Percentiles rank a stretch among this genome's conserved stretches.
These are phyloP conservation scores for Tipula unca DNA, from an alignment of 2,888 invertebrate species.

Conservation along the genomic window DNA sequence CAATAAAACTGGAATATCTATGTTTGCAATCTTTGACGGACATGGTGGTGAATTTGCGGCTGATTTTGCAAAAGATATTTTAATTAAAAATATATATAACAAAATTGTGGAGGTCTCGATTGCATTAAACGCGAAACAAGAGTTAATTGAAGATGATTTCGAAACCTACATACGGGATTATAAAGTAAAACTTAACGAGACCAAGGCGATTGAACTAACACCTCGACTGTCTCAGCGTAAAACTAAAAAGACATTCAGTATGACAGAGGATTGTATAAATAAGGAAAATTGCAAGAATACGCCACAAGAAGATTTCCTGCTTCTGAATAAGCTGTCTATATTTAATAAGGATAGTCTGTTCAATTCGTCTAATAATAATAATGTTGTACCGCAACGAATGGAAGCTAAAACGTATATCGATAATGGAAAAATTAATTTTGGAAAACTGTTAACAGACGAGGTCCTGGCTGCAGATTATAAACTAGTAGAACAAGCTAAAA, in stretches of 20 bases:
- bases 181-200: neutral
- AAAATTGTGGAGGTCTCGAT: constrained; percentile 67
- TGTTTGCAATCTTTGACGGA: constrained; percentile 91
- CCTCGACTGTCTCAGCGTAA: neutral
- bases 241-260: constrained; percentile 43
- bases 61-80: constrained; percentile 81
- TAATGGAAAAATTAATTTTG: constrained; percentile 68
- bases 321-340: constrained; percentile 35
- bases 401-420: constrained; percentile 58
- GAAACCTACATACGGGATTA: neutral
- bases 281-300: constrained; percentile 44
- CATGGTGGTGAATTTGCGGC: constrained; percentile 95
- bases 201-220: constrained; percentile 23
- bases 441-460: constrained; percentile 75
- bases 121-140: constrained; percentile 49
- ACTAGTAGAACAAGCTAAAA: constrained; percentile 74
- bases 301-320: constrained; percentile 35
- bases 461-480: constrained; percentile 75
- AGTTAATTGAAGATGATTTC: neutral
- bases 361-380: constrained; percentile 25
- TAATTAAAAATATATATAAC: constrained; percentile 70
- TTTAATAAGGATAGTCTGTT: constrained; percentile 34
- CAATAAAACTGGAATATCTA: constrained; percentile 72
- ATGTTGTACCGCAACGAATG: constrained; percentile 32
- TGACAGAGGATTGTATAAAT: constrained; percentile 48